These are phyloP conservation scores for Ormyrus thymus DNA, from an alignment of 2,888 invertebrate genomes.

Conservation along the genomic window DNA sequence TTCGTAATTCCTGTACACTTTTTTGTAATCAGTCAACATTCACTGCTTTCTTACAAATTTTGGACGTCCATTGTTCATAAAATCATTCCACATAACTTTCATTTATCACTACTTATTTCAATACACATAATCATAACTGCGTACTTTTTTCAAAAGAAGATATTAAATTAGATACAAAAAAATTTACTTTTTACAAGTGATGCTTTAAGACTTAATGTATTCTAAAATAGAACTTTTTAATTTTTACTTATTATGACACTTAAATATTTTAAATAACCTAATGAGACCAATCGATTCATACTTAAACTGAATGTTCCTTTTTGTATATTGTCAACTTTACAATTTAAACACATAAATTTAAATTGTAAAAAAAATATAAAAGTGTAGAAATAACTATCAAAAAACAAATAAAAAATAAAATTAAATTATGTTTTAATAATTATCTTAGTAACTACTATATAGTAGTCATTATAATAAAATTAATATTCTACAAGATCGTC, in stretches of 20 bases:
- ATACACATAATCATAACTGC: constrained; percentile 8
- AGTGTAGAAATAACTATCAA: constrained; percentile 43
- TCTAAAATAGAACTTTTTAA: constrained; percentile 20
- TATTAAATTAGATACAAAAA: constrained; percentile 16
- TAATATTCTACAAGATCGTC: constrained; percentile 29
- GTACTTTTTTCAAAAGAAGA: constrained; percentile 10
- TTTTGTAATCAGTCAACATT: constrained; percentile 47
- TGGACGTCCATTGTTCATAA: constrained; percentile 37
- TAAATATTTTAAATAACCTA: constrained; percentile 48
- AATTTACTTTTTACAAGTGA: constrained; percentile 20
- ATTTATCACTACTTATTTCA: constrained; percentile 38
- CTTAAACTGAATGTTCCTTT: constrained; percentile 46
- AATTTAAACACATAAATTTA: constrained; percentile 39
- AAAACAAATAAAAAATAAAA: constrained; percentile 40
- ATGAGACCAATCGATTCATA: constrained; percentile 56
- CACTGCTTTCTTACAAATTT: constrained; percentile 49
- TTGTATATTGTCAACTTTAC: constrained; percentile 47
- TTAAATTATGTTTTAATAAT: constrained; percentile 38
- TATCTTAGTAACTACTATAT: neutral
- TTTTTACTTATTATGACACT: constrained; percentile 31
- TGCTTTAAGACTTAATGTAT: constrained; percentile 13
- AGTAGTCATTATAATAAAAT: constrained; percentile 2
- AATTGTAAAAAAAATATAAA: constrained; percentile 41
- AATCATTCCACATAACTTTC: constrained; percentile 35
- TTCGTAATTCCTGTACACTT: constrained; percentile 43